Conservation (phyloP, 2,888 invertebrate species). For the Eristalis arbustorum region DNA sequence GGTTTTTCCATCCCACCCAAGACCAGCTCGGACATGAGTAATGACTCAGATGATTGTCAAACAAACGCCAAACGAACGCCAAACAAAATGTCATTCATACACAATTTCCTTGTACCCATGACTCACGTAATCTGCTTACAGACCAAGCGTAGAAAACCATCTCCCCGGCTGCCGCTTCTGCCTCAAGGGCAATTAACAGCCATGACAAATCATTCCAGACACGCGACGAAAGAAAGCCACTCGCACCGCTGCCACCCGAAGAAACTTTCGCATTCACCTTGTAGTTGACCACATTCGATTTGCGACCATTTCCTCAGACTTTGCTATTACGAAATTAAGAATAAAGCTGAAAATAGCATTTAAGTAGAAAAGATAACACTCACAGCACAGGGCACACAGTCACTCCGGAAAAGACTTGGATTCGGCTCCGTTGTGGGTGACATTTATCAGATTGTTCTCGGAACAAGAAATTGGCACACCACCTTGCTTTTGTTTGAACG, state of each 20-base stretch:
- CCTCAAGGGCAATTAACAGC: conserved; percentile 3
- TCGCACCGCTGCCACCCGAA: not conserved
- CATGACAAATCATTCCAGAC: conserved; percentile 2
- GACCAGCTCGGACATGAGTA: not conserved
- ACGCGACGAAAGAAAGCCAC: not conserved
- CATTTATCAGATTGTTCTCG: conserved; percentile 1
- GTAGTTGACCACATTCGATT: not conserved
- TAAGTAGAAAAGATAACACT: not conserved
- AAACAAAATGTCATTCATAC: not conserved
- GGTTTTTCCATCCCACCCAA: conserved; percentile 1
- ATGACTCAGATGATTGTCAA: conserved; percentile 9
- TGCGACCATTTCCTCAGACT: conserved; percentile 7
- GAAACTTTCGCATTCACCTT: not conserved
- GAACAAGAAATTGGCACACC: conserved; percentile 17
- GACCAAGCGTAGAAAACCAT: not conserved
- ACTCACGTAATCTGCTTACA: not conserved
- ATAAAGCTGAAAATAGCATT: conserved; percentile 12
- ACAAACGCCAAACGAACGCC: not conserved
- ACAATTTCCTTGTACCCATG: conserved; percentile 1
- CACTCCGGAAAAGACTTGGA: not conserved
- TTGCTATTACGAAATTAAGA: conserved; percentile 8
- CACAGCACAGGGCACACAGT: not conserved
- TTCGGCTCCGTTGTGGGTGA: not conserved
- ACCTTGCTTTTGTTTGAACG: conserved; percentile 1
- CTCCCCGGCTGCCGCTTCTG: not conserved